Percentiles rank a stretch among this genome's conserved stretches.
Conservation (phyloP, 2,888 invertebrate species). For the Caenorhabditis plicata region DNA sequence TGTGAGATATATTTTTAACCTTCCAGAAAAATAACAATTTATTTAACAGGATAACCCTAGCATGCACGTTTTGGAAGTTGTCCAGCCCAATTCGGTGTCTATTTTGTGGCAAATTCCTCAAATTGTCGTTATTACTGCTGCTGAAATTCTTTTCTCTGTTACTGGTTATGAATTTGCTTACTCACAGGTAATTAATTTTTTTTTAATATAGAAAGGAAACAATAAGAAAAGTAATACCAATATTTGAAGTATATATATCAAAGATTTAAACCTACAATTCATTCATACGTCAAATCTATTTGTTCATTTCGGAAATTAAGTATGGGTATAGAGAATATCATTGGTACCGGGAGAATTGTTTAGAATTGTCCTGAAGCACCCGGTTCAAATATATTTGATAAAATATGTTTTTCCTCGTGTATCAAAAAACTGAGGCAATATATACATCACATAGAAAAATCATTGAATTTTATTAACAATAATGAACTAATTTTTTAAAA, state of each 20-base stretch:
- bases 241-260: not conserved
- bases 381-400: not conserved
- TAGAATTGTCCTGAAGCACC: too few relatives aligned
- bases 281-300: too few relatives aligned
- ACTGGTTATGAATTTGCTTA: constrained; percentile 68
- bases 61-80: constrained; percentile 20
- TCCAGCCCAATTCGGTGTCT: constrained; percentile 57
- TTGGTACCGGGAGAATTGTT: too few relatives aligned
- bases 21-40: not conserved
- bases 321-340: too few relatives aligned
- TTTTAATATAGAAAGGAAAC: not conserved
- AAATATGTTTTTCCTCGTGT: too few relatives aligned
- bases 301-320: not conserved
- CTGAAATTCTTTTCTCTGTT: constrained; percentile 69
- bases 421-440: too few relatives aligned
- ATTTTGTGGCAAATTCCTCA: constrained; percentile 68
- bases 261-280: too few relatives aligned
- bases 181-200: constrained; percentile 43
- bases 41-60: constrained; percentile 12
- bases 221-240: not conserved
- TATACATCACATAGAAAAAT: not conserved
- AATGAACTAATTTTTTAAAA: too few relatives aligned
- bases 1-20: too few relatives aligned
- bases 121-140: constrained; percentile 68
- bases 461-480: not conserved